Base-by-base conservation (phyloP, 2,797 vertebrate species). In the Enteromius unitaeniatus region DNA sequence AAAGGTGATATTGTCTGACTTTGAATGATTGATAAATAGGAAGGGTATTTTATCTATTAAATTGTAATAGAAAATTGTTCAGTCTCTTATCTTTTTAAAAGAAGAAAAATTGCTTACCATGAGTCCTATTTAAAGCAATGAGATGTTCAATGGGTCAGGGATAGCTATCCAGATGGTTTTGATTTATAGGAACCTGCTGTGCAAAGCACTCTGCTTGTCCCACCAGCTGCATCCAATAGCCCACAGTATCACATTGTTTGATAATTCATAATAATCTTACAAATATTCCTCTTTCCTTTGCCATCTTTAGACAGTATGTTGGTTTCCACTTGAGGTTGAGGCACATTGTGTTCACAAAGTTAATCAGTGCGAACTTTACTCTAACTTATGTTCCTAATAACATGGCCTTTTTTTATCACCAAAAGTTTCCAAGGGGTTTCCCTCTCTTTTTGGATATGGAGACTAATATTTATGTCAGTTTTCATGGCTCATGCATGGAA, bases 171-270 rank as follows among this genome's bases (percentile, higher is more conserved):
- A 89, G 84, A 86, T 88, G 87, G 86, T 86, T 89, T 75, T 73
- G 69, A 84, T 87, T 89, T 87, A 86, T 78, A 77, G 74, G 81
- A 89, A 88, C 87, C 87, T 89, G 86, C 82, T 88, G 86, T 86
- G 86, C 81, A 73, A 76, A 81, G 86, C 84, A 81, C 79, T 86
- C 53, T 55, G 65, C 76, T 77, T 75, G 84, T 78, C 77, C 77
- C 81, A 75, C 31, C 88, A 89, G 89, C 89, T 89, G 89, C 65
- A 81, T 87, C 72, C 83, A 89, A 88, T 87, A 88, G 83, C 81
- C 80, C 81, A 85, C 79, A 86, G 86, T 86, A 87, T 88, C 83
- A 84, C 86, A 84, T 86, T 89, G 87, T 86, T 86, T 84, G 88
- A 89, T 89, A 85, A 88, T 86, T 86, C 74, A 68, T 87, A 85